phyloP scores from a whole-genome alignment of 2,113 vertebrate species.

The Recurvirostra avosetta region DNA sequence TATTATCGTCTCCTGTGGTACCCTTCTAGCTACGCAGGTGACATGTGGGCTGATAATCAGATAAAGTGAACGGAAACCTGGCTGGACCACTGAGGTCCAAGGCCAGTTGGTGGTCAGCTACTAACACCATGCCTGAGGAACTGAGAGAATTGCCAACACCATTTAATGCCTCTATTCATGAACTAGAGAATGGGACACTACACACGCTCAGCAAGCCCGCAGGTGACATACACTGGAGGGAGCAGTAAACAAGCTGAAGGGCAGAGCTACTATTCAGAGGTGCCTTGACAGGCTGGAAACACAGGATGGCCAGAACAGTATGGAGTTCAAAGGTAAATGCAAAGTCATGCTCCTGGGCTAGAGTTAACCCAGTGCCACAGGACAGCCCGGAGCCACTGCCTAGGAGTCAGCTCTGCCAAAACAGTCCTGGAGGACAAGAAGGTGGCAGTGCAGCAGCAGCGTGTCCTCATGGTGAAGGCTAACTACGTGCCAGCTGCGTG shows the following conservation, averaged over 20 bases:
- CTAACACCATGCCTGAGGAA: not conserved
- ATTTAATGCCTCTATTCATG: not conserved
- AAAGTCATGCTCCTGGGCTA: not conserved
- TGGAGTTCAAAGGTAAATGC: not conserved
- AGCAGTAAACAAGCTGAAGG: not conserved
- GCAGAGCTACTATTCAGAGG: not conserved
- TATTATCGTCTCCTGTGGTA: not conserved
- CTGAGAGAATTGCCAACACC: no score
- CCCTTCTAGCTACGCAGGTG: not conserved
- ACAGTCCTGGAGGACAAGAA: accelerated
- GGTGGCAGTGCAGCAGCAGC: accelerated
- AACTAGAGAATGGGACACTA: accelerated
- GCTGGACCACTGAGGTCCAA: not conserved
- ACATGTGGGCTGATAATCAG: not conserved
- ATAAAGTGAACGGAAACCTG: not conserved
- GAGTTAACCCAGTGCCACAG: accelerated
- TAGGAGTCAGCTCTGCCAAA: not conserved
- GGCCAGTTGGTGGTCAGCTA: no score
- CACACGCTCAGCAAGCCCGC: no score
- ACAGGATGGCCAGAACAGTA: accelerated
- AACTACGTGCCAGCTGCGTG: accelerated
- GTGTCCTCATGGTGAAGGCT: accelerated
- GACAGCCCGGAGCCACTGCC: not conserved
- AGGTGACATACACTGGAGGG: not conserved
- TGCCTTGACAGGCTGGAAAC: not conserved